Percentiles rank a stretch among this genome's conserved stretches.
Conservation (phyloP, 2,888 invertebrate genomes). For the Dynastes maya region DNA sequence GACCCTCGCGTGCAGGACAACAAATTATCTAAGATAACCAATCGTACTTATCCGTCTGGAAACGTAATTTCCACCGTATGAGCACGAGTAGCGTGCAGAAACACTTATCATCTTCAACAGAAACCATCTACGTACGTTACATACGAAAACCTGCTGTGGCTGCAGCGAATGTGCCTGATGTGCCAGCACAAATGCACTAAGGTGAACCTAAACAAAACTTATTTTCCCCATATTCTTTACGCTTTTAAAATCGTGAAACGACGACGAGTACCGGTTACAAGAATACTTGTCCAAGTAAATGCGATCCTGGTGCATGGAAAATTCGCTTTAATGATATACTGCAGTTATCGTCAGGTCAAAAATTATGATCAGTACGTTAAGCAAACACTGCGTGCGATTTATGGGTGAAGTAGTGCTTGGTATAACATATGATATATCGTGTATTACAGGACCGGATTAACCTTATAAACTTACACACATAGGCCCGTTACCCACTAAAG, state of each 20-base stretch:
- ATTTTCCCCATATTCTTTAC: neutral
- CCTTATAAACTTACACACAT: too few species aligned
- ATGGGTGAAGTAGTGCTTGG: neutral
- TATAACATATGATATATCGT: neutral
- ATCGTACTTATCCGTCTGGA: conserved; percentile 37
- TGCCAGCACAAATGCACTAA: too few species aligned
- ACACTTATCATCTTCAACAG: conserved; percentile 36
- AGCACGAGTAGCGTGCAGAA: conserved; percentile 45
- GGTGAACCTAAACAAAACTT: neutral
- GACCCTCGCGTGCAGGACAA: conserved; percentile 39
- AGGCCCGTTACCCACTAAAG: too few species aligned
- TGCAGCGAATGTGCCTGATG: too few species aligned
- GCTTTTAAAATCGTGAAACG: neutral
- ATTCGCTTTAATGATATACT: neutral
- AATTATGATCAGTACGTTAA: conserved; percentile 17
- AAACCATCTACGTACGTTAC: conserved; percentile 15
- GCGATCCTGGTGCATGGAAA: neutral
- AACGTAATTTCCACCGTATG: conserved; percentile 41
- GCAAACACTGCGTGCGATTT: neutral
- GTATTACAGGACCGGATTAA: neutral
- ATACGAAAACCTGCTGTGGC: too few species aligned
- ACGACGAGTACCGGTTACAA: neutral
- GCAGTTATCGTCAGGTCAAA: neutral
- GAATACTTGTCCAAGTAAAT: neutral
- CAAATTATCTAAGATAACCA: conserved; percentile 46